Evolutionary conservation across 2,888 invertebrate species (phyloP).

Genomic region (Melieria omissa): DNA sequence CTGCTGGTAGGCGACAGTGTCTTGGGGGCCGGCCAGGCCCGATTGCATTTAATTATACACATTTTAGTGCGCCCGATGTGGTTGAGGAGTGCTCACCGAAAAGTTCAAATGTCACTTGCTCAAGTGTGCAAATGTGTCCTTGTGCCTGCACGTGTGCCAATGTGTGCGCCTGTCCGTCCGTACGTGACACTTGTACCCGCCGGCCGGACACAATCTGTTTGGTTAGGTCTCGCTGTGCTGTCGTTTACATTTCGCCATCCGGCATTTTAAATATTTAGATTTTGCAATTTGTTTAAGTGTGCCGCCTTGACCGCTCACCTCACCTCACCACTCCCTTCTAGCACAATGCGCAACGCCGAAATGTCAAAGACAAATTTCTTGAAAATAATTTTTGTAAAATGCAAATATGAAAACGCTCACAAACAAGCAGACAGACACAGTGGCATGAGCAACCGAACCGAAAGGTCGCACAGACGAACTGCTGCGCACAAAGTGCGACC

Average conservation of each 20-base stretch:
- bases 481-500: neutral
- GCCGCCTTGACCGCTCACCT: neutral
- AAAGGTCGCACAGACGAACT: neutral
- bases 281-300: slow-evolving; percentile 9
- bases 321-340: slow-evolving; percentile 8
- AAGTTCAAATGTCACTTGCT: no score
- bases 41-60: slow-evolving; percentile 47
- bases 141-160: neutral
- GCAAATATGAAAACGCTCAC: slow-evolving; percentile 1
- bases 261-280: slow-evolving; percentile 1
- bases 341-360: neutral
- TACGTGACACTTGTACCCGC: neutral
- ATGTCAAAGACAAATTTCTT: slow-evolving; percentile 27
- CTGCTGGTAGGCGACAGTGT: neutral
- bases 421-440: neutral
- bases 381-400: slow-evolving; percentile 12
- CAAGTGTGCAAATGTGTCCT: neutral
- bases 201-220: neutral
- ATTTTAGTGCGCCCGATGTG: slow-evolving; percentile 5
- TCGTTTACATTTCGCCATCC: neutral
- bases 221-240: neutral
- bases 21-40: neutral
- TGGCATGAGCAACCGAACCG: neutral
- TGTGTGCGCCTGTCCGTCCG: neutral
- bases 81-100: no score